Evolutionary conservation across 2,113 vertebrate genomes (phyloP).

Genomic region (Himantopus leucocephalus): DNA sequence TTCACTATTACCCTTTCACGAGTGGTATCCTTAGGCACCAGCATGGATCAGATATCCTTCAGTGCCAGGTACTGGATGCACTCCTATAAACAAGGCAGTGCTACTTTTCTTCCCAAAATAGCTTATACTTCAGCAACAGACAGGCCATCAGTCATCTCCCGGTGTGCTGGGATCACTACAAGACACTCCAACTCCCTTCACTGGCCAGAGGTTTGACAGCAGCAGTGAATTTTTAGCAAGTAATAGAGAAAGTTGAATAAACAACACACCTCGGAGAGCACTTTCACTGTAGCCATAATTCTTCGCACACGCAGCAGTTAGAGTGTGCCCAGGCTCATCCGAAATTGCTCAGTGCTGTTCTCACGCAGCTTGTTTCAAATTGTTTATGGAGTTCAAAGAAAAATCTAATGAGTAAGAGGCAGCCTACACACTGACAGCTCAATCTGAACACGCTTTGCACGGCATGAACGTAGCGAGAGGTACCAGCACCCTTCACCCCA

Average conservation of each 20-base stretch:
- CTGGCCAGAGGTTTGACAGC: background rate
- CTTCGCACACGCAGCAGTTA: fast-evolving
- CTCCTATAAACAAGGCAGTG: background rate
- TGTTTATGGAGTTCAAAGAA: background rate
- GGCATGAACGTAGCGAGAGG: fast-evolving
- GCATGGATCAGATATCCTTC: background rate
- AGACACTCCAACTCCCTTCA: background rate
- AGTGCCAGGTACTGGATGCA: background rate
- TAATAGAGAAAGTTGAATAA: background rate
- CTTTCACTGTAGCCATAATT: background rate
- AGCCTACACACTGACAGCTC: background rate
- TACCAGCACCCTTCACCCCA: background rate
- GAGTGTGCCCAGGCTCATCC: fast-evolving
- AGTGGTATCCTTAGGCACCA: background rate
- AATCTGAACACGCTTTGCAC: background rate
- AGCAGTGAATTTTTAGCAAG: background rate
- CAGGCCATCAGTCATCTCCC: background rate
- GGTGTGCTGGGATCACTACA: fast-evolving
- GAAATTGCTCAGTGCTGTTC: background rate
- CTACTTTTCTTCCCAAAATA: background rate
- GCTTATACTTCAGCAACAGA: background rate
- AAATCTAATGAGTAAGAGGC: background rate
- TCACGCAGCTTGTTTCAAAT: background rate
- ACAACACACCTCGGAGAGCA: fast-evolving
- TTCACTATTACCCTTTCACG: background rate